Base-by-base conservation (phyloP, 2,888 invertebrate genomes). In the Drosophila lacicola region DNA sequence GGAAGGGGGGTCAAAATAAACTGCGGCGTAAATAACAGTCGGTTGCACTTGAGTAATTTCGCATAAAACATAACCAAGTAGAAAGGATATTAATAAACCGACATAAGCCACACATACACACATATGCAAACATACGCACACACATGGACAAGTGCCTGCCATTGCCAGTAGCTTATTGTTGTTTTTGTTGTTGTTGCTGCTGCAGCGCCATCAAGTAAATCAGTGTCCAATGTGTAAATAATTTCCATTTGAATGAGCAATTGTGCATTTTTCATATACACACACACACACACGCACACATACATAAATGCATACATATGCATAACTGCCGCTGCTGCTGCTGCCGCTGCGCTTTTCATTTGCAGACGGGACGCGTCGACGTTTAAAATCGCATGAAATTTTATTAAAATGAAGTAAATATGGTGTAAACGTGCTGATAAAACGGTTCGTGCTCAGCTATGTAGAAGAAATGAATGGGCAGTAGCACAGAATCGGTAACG, bases 401-500 rank as follows among this genome's bases (percentile, higher is more conserved):
- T 90, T 89, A 89, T 91, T 90, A 88, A 89, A 87, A 89, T 88
- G 90, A 90, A 91, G 91, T 90, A 91, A 91, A 90, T 91, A 91
- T 89, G 90, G 90, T 91, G 92, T 91, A 91, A 91, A 91, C 85
- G 87, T 90, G 89, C 90, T 90, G 92, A 91, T 91, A 91, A 92
- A 85, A 86, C 81, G 76, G 64, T 83, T 84, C 85, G 82, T 83
- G 83, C 85, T 84, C 83, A 83, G 88, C 73, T 84, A 73, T 78
- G 88, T 84, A 85, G 83, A 83, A 83, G 76, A 74, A 78, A 77
- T 74, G 78, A 84, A 78, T 73, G 64, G 74, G 56, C 39, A 29
- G 45, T 51, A 25, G 58, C 21, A 41, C 46, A 34, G 34, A 47
- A 55, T 44, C 29, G 34, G 14, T 41, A 29, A 49, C 57, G 3